A percentile compares a stretch with the other conserved stretches of the same genome.
phyloP scores from a whole-genome alignment of 2,888 invertebrate species.

The Tribolium freemani region DNA sequence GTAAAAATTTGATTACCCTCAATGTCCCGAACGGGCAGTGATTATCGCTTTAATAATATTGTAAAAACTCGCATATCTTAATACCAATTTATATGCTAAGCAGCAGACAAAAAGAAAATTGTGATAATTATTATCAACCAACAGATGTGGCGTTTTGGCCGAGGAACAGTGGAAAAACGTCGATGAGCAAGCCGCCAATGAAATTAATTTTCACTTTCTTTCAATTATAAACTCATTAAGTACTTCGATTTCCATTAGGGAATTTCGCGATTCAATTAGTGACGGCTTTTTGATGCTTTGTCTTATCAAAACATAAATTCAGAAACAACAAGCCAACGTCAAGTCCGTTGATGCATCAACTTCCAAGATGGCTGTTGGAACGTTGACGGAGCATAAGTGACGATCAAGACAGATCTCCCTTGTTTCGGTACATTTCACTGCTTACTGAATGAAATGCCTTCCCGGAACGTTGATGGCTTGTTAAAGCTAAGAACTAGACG shows the following conservation, averaged over 20 bases:
- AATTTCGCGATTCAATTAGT: constrained; percentile 40
- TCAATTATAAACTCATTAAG: constrained; percentile 41
- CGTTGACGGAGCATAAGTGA: constrained; percentile 48
- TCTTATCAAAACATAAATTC: constrained; percentile 42
- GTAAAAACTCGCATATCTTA: constrained; percentile 12
- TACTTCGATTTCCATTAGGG: constrained; percentile 39
- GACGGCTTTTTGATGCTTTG: constrained; percentile 38
- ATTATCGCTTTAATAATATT: background rate
- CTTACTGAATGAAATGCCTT: constrained; percentile 39
- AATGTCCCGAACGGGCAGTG: background rate
- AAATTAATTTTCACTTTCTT: constrained; percentile 42
- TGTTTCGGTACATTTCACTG: constrained; percentile 45
- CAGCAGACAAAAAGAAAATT: constrained; percentile 11
- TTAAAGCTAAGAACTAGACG: constrained; percentile 21
- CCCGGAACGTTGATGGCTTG: constrained; percentile 33
- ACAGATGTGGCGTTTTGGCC: constrained; percentile 25
- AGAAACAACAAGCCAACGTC: constrained; percentile 19
- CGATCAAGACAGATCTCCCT: constrained; percentile 49
- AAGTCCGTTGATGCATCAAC: constrained; percentile 25
- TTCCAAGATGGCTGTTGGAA: constrained; percentile 44
- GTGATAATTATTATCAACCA: constrained; percentile 25
- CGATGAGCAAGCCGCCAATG: constrained; percentile 25
- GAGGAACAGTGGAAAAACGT: constrained; percentile 4
- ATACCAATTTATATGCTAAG: constrained; percentile 26
- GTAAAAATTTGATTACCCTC: constrained; percentile 11